phyloP scores from a whole-genome alignment of 2,888 invertebrate genomes.

The Busseola fusca region DNA sequence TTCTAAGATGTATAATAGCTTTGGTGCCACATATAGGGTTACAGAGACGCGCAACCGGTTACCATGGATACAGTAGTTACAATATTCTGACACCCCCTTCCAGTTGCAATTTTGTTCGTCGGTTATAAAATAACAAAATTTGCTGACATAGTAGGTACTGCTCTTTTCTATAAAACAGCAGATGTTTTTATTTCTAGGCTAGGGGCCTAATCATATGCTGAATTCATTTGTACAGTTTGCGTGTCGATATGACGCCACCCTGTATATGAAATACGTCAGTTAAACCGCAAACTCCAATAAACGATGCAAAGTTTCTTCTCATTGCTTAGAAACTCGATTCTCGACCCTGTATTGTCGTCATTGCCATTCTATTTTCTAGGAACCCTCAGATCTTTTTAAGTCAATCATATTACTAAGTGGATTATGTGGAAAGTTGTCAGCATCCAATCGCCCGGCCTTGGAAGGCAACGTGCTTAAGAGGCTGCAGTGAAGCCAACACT shows the following conservation, averaged over 20 bases:
- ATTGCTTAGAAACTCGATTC: not conserved
- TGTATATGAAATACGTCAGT: not conserved
- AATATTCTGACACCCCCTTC: not conserved
- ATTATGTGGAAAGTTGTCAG: conserved; percentile 40
- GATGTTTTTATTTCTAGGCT: too few species aligned
- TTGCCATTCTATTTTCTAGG: not conserved
- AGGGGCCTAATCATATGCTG: too few species aligned
- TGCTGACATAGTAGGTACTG: too few species aligned
- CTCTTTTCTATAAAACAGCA: too few species aligned
- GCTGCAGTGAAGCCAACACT: conserved; percentile 68
- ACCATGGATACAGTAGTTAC: not conserved
- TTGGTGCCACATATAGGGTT: not conserved
- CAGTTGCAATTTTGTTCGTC: too few species aligned
- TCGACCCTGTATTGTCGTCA: not conserved
- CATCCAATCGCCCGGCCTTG: conserved; percentile 55
- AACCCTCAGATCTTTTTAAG: conserved; percentile 10
- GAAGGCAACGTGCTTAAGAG: conserved; percentile 72
- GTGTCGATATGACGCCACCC: too few species aligned
- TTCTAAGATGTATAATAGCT: not conserved
- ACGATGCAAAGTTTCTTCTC: not conserved
- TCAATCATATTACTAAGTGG: conserved; percentile 32
- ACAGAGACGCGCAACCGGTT: not conserved
- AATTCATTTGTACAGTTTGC: too few species aligned
- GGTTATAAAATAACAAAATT: too few species aligned
- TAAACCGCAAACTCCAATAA: not conserved